Evolutionary conservation across 2,113 vertebrate species (phyloP), one percentile per base, ranked within the genome.

Genomic region (Phainopepla nitens): DNA sequence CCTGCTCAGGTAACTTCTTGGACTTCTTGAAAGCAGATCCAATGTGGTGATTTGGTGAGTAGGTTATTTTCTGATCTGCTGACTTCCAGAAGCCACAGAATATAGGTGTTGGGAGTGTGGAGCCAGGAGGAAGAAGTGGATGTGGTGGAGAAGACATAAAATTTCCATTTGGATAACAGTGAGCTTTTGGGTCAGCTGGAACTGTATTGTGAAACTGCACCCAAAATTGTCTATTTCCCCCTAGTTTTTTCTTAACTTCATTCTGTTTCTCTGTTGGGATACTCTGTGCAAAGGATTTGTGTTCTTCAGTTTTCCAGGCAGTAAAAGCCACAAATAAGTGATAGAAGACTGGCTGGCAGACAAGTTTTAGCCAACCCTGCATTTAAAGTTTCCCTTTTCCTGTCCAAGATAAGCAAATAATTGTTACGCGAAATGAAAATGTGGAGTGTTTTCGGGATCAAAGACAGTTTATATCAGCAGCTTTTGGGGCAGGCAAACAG

Each of bases 361-460:
- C n/a, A 53, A 64, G 41, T 58, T 82, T 85, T 88, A 82, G 35
- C 54, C 62, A 93, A 41, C 35, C 25, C 27, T 42, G 12, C 71
- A 73, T 91, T 92, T 89, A 77, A 95, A 87, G 42, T 82, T 89
- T 93, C 71, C 75, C 29, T 72, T 86, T 86, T 86, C 69, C 76
- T 73, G 39, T 75, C 72, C 61, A 44, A 66, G 87, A 75, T 58
- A 94, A 88, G 68, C 36, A 8, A 94, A 11, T 66, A 76, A 88
- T 83, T 93, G 81, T 89, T 85, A 85, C 49, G 27, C 14, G 20
- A 76, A 82, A 77, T 71, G 82, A 86, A 83, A 70, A 58, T 9
- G 15, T 71, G 61, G 45, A 82, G 56, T 33, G 31, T 47, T 95
- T 85, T 90, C 22, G 31, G 79, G 41, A 92, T 94, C 91, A 89